Conservation (phyloP, 2,797 vertebrate genomes). For the Sparidentex hasta region DNA sequence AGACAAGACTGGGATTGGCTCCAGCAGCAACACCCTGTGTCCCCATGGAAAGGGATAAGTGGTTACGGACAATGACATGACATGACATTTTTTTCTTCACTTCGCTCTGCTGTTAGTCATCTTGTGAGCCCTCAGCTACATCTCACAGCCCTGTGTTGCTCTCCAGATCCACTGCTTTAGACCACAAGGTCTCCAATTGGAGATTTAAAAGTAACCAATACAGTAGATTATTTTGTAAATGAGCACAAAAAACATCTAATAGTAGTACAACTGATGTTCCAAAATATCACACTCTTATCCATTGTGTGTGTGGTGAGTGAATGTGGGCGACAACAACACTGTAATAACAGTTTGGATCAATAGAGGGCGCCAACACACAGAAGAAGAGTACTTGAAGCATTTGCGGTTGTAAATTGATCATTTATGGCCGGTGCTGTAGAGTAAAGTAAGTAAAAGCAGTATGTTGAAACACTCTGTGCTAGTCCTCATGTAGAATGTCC, state of each 20-base stretch:
- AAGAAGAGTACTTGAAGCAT: not conserved
- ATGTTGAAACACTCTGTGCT: not conserved
- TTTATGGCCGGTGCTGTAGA: not conserved
- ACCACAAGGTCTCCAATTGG: no score
- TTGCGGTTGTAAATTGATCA: not conserved
- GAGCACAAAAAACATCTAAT: not conserved
- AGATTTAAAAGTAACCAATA: not conserved
- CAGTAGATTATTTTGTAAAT: not conserved
- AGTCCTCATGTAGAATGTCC: not conserved
- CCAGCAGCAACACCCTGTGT: no score
- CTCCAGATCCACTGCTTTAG: not conserved
- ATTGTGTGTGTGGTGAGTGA: not conserved
- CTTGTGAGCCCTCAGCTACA: not conserved
- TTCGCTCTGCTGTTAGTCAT: not conserved
- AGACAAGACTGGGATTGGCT: no score
- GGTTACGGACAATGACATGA: no score
- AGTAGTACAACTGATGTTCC: not conserved
- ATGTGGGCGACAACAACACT: not conserved
- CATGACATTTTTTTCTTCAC: not conserved
- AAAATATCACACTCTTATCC: not conserved
- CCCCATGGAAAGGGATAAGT: no score
- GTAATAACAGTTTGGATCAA: constrained; percentile 29
- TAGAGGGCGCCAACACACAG: constrained; percentile 71
- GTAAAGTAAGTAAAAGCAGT: not conserved
- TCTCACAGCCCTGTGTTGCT: not conserved